These are phyloP conservation scores for Alethe castanea DNA, from an alignment of 2,113 vertebrate species.

Conservation along the genomic window DNA sequence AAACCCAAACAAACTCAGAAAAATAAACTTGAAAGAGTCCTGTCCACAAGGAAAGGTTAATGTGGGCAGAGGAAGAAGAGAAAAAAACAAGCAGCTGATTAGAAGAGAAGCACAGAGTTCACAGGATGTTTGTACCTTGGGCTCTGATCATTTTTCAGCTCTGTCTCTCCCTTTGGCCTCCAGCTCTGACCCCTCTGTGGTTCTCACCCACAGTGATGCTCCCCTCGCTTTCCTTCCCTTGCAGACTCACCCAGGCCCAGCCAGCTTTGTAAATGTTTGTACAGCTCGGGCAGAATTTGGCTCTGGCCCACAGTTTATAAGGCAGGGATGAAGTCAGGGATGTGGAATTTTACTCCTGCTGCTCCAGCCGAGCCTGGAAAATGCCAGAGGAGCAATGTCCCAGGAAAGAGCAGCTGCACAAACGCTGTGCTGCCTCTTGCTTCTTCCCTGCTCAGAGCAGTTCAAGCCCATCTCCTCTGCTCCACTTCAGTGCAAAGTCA, in stretches of 20 bases:
- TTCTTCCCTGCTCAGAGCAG: not conserved
- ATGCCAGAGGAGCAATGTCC: not conserved
- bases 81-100: not conserved
- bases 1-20: not conserved
- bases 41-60: not conserved
- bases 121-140: not conserved
- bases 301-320: not conserved
- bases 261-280: not conserved
- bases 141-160: not conserved
- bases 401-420: not conserved
- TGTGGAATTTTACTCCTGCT: not conserved
- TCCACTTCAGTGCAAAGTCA: not conserved
- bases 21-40: not conserved
- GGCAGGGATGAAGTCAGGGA: not conserved
- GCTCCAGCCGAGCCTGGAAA: not conserved
- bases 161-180: not conserved
- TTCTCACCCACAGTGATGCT: not conserved
- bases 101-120: not conserved
- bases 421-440: not conserved
- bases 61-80: not conserved
- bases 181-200: not conserved
- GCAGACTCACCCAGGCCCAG: not conserved
- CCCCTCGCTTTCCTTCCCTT: not conserved
- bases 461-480: not conserved
- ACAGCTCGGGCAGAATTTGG: rapidly evolving